phyloP scores from a whole-genome alignment of 2,113 vertebrate species.

The Alethe castanea region DNA sequence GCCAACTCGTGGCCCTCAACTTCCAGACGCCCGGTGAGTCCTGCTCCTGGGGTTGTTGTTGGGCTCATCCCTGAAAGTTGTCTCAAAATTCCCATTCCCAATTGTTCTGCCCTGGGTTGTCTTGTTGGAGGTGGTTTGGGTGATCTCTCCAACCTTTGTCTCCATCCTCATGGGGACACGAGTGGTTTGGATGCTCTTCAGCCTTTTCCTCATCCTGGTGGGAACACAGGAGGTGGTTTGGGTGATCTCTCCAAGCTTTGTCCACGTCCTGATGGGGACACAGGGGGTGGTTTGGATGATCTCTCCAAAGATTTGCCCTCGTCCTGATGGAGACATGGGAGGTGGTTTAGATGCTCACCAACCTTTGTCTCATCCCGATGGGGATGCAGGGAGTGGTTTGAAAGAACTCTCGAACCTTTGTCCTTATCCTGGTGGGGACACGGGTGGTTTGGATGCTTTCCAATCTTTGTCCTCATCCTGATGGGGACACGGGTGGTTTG shows the following conservation, averaged over 20 bases:
- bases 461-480: background rate
- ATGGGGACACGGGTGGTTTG: background rate
- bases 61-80: background rate
- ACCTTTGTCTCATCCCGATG: background rate
- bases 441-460: background rate
- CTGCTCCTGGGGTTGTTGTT: background rate
- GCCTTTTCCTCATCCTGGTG: background rate
- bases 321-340: fast-evolving
- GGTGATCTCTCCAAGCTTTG: background rate
- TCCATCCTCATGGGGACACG: background rate
- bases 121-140: background rate
- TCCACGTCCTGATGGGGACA: fast-evolving
- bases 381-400: background rate
- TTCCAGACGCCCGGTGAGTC: slow-evolving; percentile 93
- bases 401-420: background rate
- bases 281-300: background rate
- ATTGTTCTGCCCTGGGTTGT: fast-evolving
- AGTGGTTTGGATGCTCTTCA: background rate
- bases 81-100: background rate
- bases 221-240: background rate
- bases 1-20: slow-evolving; percentile 96
- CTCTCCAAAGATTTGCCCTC: background rate
- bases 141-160: background rate
- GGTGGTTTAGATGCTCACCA: background rate
- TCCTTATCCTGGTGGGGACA: background rate